These are phyloP conservation scores for Hyphantria cunea DNA, from an alignment of 1,140 invertebrate species.

Conservation along the genomic window DNA sequence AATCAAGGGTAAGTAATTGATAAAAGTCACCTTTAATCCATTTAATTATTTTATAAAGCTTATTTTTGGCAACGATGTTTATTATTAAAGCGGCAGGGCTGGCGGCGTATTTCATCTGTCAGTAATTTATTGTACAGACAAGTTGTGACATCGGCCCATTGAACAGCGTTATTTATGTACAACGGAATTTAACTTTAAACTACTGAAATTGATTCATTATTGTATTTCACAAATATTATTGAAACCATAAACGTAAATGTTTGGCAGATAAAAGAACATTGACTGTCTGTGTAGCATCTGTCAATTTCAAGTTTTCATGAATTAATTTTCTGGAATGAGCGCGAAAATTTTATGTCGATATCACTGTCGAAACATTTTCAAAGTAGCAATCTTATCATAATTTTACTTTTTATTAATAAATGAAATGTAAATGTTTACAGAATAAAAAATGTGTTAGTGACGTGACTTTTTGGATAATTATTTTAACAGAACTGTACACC, in stretches of 20 bases:
- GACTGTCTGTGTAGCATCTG: neutral
- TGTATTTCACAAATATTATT: slow-evolving; percentile 8
- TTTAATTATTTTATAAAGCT: slow-evolving; percentile 27
- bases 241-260: slow-evolving; percentile 21
- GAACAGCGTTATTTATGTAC: slow-evolving; percentile 33
- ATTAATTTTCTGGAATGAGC: no score
- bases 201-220: slow-evolving; percentile 28
- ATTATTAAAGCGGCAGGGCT: slow-evolving; percentile 22
- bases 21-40: slow-evolving; percentile 18
- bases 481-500: no score
- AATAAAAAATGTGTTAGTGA: no score
- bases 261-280: slow-evolving; percentile 13
- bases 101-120: slow-evolving; percentile 32
- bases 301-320: no score
- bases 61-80: slow-evolving; percentile 26
- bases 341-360: slow-evolving; percentile 1
- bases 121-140: slow-evolving; percentile 32
- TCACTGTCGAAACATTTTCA: slow-evolving; percentile 13
- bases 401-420: no score
- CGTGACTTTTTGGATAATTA: no score
- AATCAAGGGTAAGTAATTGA: slow-evolving; percentile 15
- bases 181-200: slow-evolving; percentile 31
- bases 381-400: slow-evolving; percentile 20
- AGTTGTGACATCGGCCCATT: slow-evolving; percentile 35
- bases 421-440: no score